Conservation (phyloP, 2,888 invertebrate genomes). For the Dicyrtoma fusca region DNA sequence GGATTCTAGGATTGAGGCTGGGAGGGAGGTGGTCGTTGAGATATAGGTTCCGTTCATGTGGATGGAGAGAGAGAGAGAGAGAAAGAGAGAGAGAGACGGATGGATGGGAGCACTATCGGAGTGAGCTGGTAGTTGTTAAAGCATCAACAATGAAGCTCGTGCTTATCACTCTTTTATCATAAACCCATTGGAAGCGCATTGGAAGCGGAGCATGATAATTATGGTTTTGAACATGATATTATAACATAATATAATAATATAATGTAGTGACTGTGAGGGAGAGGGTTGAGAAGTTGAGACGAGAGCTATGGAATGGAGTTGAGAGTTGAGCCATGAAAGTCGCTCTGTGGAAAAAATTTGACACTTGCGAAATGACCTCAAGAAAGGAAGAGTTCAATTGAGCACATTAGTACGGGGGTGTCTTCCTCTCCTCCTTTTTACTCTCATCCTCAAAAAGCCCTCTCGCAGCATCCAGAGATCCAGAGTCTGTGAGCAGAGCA, state of each 20-base stretch:
- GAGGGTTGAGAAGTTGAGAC: neutral
- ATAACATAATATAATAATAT: slow-evolving; percentile 11
- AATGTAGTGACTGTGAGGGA: slow-evolving; percentile 7
- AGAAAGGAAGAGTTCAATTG: slow-evolving; percentile 48
- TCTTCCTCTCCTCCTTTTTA: neutral
- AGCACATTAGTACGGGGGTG: slow-evolving; percentile 14
- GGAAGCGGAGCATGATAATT: slow-evolving; percentile 8
- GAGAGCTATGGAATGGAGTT: slow-evolving; percentile 24
- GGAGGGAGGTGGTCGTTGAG: no score
- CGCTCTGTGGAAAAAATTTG: slow-evolving; percentile 45
- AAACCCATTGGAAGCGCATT: neutral
- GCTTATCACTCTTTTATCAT: slow-evolving; percentile 26
- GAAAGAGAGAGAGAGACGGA: no score
- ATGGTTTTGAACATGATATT: slow-evolving; percentile 21
- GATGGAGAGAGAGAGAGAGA: no score
- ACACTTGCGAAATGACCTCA: slow-evolving; percentile 54
- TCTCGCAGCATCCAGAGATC: no score
- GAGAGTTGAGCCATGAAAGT: slow-evolving; percentile 32
- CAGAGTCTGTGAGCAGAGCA: no score
- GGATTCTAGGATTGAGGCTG: no score
- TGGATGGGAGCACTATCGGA: neutral
- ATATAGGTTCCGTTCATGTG: no score
- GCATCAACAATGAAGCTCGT: slow-evolving; percentile 27
- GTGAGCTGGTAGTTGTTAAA: slow-evolving; percentile 12
- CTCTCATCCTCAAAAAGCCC: slow-evolving; percentile 1